A percentile compares a stretch with the other conserved stretches of the same genome.
Conservation (phyloP, 2,888 invertebrate genomes). For the Conistra vaccinii region DNA sequence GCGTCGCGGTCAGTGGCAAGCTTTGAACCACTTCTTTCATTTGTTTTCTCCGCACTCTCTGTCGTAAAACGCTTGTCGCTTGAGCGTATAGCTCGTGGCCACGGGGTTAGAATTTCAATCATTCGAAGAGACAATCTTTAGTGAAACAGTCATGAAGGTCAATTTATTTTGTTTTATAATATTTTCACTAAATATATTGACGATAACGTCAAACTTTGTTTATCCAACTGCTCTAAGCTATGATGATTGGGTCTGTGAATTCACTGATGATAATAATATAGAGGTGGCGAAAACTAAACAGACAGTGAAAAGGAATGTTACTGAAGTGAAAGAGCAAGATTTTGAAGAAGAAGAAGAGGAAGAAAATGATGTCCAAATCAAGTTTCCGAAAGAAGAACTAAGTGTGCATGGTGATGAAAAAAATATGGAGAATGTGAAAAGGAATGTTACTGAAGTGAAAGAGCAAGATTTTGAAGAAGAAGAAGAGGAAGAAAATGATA, state of each 20-base stretch:
- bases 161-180: conserved; percentile 15
- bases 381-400: background rate
- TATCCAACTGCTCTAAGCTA: conserved; percentile 22
- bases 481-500: background rate
- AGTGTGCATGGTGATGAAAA: too few species aligned
- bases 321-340: background rate
- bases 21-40: background rate
- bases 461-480: background rate
- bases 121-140: background rate
- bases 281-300: background rate
- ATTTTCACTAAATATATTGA: background rate
- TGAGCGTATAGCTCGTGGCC: too few species aligned
- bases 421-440: fast-evolving
- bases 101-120: background rate
- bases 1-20: background rate
- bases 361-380: background rate
- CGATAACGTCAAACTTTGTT: conserved; percentile 3
- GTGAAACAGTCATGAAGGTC: conserved; percentile 24
- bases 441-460: background rate
- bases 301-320: background rate
- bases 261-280: background rate
- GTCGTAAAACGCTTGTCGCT: background rate
- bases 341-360: background rate
- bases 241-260: conserved; percentile 16
- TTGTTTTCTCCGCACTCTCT: background rate